Percentiles rank a stretch among this genome's conserved stretches.
These are phyloP conservation scores for Pseudococcus viburni DNA, from an alignment of 2,888 invertebrate species.

Conservation along the genomic window DNA sequence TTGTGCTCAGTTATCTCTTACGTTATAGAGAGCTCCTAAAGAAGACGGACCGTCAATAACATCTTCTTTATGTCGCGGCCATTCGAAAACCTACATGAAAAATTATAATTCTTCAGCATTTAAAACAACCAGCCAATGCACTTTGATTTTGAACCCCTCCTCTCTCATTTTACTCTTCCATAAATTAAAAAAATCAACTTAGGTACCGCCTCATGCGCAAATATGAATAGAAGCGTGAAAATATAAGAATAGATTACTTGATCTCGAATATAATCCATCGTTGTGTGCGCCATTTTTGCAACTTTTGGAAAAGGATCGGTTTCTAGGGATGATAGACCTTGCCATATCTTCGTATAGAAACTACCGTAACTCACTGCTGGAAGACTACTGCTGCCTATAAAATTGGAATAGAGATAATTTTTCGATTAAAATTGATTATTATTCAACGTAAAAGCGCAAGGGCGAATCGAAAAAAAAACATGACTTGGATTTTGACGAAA, in stretches of 20 bases:
- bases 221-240: neutral
- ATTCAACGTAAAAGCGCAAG: neutral
- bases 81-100: slow-evolving; percentile 61
- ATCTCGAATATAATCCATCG: slow-evolving; percentile 83
- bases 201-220: neutral
- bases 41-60: slow-evolving; percentile 63
- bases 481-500: no score
- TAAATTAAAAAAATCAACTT: neutral
- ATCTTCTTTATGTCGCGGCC: slow-evolving; percentile 62
- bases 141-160: neutral
- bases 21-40: slow-evolving; percentile 65
- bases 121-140: neutral
- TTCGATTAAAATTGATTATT: no score
- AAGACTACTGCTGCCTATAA: slow-evolving; percentile 45
- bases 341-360: slow-evolving; percentile 87
- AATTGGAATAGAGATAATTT: neutral
- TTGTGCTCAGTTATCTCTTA: slow-evolving; percentile 54
- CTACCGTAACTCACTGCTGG: slow-evolving; percentile 51
- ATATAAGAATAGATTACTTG: slow-evolving; percentile 76
- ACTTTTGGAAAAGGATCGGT: slow-evolving; percentile 92
- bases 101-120: neutral
- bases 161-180: neutral
- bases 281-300: slow-evolving; percentile 81
- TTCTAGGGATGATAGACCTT: slow-evolving; percentile 82
- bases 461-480: no score